Base-by-base conservation (phyloP, 1,140 invertebrate genomes). In the Zaprionus nigranus region DNA sequence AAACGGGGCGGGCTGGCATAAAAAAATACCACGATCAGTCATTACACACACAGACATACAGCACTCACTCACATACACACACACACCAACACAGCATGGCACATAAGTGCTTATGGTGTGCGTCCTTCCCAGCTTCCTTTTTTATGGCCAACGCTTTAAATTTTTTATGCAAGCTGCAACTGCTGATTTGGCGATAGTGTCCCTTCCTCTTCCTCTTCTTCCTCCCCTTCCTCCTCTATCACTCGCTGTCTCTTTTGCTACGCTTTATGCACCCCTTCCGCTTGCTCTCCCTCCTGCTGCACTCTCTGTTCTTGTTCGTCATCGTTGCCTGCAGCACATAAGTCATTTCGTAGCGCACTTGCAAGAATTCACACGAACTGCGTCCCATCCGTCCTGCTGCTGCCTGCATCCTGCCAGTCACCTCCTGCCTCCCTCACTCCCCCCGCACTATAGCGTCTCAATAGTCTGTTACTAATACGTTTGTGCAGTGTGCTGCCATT, bases 1-100 rank as follows among this genome's bases (percentile, higher is more conserved):
- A 83, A 79, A 78, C 75, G n/a, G 40, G 40, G 40, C 40, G n/a
- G 40, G 76, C 40, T 63, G 79, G 81, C 81, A 83, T 87, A 91
- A 91, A 91, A 91, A 91, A 91, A 91, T 91, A 88, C 88, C 88
- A 91, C 88, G 83, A 91, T 91, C 87, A 91, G 84, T 91, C 87
- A 91, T 88, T 88, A 88, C 75, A 81, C 58, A 85, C 71, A 84
- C 78, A 88, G 54, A 71, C 64, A n/a, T n/a, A n/a, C n/a, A n/a
- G 57, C 36, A 57, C 59, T 34, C 36, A 64, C 56, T 53, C 30
- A 15, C 58, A 43, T 13, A 12, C 38, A 20, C 40, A 71, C 38
- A 66, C 70, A 75, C 53, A 71, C 36, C 12, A 17, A 7, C 66
- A 40, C 36, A 59, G 58, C 63, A 46, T 75, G 71, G 67, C 83